Base-by-base conservation (phyloP, 2,888 invertebrate genomes). In the Euzophera pinguis region DNA sequence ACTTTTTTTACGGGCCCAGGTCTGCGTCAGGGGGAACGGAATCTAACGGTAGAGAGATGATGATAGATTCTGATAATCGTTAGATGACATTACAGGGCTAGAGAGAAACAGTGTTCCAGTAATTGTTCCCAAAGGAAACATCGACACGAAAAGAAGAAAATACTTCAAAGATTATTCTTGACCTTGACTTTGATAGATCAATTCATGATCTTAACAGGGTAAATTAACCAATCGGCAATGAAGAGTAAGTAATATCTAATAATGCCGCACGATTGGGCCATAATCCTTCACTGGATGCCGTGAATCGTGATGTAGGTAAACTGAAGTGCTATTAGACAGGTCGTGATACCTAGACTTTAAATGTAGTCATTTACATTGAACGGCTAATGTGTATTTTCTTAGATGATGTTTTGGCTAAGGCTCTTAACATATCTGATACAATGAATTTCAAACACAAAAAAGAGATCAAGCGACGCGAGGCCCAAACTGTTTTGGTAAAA, bases 241-340 rank as follows among this genome's bases (percentile, higher is more conserved):
- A 41, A 17, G 10, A 14, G 12, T 3, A 13, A 43, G 29, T 45
- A 32, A 48, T 48, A 14, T 3, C n/a, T 37, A 22, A 13, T 48
- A 22, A 35, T 48, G 38, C 6, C 9, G 10, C 48, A 38, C 48
- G 48, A 38, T 27, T 5, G 38, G 37, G 13, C 38, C 48, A 48
- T 48, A 38, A 38, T 48, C 48, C 48, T 48, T 48, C 48, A 38
- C 27, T 27, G 12, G 38, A 14, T 17, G 27, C 38, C 35, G 12
- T 12, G 35, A 48, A 22, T 37, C 37, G 47, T 37, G 47, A 37
- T 48, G 27, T 43, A 22, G 14, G 27, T 17, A 27, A 17, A 42
- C 8, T 12, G 14, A 43, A 27, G 5, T 27, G 39, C 16, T 10
- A 39, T 16, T 14, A 39, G 3, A 16, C 3, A 14, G 39, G 9